These are phyloP conservation scores for Tolypeutes matacus DNA, from an alignment of 2,797 vertebrate species.

Conservation along the genomic window DNA sequence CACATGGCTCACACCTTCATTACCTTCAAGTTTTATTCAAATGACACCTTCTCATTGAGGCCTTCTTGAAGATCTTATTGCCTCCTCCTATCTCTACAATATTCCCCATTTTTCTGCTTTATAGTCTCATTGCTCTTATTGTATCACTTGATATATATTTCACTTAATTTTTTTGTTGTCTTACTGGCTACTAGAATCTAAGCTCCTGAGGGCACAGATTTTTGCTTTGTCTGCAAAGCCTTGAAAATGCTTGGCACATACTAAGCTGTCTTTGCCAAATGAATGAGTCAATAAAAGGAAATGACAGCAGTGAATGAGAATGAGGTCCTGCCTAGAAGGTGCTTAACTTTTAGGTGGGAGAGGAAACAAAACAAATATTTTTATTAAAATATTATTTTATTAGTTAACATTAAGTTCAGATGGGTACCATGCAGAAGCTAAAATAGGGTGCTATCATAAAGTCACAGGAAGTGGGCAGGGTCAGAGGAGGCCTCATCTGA, in stretches of 20 bases:
- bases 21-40: background rate
- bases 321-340: background rate
- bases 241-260: background rate
- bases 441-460: background rate
- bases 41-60: background rate
- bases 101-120: background rate
- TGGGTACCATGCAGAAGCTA: background rate
- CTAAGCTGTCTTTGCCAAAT: background rate
- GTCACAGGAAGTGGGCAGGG: accelerated
- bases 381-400: no score
- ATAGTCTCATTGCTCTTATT: background rate
- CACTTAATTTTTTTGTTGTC: background rate
- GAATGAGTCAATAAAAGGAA: background rate
- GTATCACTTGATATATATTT: background rate
- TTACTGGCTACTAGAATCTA: background rate
- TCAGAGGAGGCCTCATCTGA: background rate
- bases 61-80: background rate
- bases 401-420: background rate
- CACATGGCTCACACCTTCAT: no score
- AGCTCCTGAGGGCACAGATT: background rate
- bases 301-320: background rate
- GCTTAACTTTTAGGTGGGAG: background rate
- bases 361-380: background rate
- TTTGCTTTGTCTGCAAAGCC: background rate
- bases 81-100: background rate